Conservation (phyloP, 2,113 vertebrate genomes). For the Macaca mulatta region DNA sequence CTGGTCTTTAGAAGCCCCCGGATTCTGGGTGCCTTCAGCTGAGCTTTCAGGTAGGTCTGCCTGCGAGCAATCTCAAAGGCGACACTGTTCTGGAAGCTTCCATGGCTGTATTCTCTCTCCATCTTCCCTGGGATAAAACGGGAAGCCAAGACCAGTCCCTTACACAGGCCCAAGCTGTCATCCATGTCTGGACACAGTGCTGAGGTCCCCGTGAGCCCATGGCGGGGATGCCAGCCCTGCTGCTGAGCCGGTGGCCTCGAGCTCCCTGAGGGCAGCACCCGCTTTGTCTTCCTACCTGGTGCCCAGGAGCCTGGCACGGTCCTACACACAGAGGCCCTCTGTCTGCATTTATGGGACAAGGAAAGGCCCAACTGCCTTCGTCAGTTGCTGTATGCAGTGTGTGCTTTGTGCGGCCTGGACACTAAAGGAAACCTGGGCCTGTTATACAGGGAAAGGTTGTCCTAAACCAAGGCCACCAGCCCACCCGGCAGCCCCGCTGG, state of each 20-base stretch:
- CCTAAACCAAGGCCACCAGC: neutral
- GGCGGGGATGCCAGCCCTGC: neutral
- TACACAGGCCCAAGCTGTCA: no score
- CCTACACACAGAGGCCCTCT: neutral
- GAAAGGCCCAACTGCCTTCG: no score
- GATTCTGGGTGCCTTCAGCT: neutral
- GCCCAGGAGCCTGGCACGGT: no score
- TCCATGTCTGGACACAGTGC: no score
- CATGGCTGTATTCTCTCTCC: no score
- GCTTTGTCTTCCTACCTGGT: neutral
- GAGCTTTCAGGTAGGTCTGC: neutral
- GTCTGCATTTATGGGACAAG: no score
- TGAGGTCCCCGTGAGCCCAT: neutral
- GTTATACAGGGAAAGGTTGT: neutral
- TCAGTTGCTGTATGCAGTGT: neutral
- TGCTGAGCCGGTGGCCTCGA: neutral
- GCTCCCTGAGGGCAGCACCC: neutral
- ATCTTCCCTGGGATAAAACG: neutral
- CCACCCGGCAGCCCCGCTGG: accelerated
- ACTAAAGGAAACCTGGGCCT: neutral
- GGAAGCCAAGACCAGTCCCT: neutral
- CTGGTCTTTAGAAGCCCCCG: neutral
- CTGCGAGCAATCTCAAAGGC: neutral
- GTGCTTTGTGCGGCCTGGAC: accelerated
- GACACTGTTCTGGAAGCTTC: neutral